Percentiles rank a stretch among this genome's conserved stretches.
These are phyloP conservation scores for Centrocercus urophasianus DNA, from an alignment of 2,113 vertebrate species.

Conservation along the genomic window DNA sequence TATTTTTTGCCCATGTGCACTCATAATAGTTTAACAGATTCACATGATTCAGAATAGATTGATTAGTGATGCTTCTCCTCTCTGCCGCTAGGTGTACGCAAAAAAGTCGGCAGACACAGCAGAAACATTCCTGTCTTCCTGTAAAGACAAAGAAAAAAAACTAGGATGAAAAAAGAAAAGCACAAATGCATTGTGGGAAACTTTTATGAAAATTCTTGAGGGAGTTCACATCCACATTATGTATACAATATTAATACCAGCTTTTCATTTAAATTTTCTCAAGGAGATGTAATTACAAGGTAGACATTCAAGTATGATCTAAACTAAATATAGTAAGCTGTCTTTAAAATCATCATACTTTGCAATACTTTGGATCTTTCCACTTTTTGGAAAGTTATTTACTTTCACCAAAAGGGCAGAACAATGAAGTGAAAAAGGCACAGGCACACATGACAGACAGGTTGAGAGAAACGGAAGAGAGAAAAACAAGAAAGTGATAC, in stretches of 20 bases:
- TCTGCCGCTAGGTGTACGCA: neutral
- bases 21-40: neutral
- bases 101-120: neutral
- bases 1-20: neutral
- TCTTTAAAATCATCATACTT: neutral
- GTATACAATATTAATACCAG: neutral
- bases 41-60: neutral
- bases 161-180: neutral
- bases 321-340: neutral
- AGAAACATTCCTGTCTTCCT: neutral
- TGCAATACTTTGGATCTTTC: neutral
- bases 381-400: neutral
- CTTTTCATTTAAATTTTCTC: neutral
- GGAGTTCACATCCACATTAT: neutral
- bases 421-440: neutral
- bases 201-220: neutral
- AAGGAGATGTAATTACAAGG: neutral
- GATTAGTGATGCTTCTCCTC: neutral
- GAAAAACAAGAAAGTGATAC: too few relatives aligned
- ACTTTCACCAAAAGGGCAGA: neutral
- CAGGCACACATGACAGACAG: neutral
- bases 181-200: accelerated
- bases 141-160: neutral
- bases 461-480: neutral
- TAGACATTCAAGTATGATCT: neutral